These are phyloP conservation scores for Chamaedrilus cognettii DNA, from an alignment of 2,888 invertebrate species.

Conservation along the genomic window DNA sequence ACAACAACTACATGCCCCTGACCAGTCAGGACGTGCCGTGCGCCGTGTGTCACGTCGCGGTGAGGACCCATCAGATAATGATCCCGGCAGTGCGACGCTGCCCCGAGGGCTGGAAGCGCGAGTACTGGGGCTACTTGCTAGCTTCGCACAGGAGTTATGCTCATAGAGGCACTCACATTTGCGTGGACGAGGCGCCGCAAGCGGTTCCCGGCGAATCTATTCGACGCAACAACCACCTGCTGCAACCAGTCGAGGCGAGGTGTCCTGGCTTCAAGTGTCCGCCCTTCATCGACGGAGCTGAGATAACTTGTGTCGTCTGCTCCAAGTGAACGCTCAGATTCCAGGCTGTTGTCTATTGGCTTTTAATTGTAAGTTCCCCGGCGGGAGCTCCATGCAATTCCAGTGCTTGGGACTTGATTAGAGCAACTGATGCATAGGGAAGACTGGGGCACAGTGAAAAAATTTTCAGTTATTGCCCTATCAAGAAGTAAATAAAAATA, in stretches of 20 bases:
- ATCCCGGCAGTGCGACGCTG: constrained; percentile 34
- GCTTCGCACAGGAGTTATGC: constrained; percentile 10
- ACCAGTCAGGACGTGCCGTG: constrained; percentile 28
- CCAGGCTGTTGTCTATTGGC: too few species aligned
- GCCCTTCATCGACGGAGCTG: not conserved
- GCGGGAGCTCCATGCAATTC: too few species aligned
- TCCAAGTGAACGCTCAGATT: too few species aligned
- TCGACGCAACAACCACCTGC: too few species aligned
- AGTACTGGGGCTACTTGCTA: constrained; percentile 40
- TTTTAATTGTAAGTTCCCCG: too few species aligned
- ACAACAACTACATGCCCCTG: too few species aligned
- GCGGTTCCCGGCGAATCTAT: not conserved
- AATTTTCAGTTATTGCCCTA: too few species aligned
- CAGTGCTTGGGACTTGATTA: too few species aligned
- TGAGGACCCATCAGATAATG: constrained; percentile 28
- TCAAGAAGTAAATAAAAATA: too few species aligned
- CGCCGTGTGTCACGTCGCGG: constrained; percentile 29
- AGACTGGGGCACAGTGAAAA: too few species aligned
- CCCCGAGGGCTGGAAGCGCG: constrained; percentile 36
- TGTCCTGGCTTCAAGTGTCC: not conserved
- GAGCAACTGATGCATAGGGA: too few species aligned
- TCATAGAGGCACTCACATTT: not conserved
- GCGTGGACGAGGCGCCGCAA: not conserved
- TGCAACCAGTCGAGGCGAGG: not conserved
- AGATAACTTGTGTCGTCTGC: not conserved